Evolutionary conservation across 2,888 invertebrate species (phyloP).

Genomic region (Gasteruption jaculator): DNA sequence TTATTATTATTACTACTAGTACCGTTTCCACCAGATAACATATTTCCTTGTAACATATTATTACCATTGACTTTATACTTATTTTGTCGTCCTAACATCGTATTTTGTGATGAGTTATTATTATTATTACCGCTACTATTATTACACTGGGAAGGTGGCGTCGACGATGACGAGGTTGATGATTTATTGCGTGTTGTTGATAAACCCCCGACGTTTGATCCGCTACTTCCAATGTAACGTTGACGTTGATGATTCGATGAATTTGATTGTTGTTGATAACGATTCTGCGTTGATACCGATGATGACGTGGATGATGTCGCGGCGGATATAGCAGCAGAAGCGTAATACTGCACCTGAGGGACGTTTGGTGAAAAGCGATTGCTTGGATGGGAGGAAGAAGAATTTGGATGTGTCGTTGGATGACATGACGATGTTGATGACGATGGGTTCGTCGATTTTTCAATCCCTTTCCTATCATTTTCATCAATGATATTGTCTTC

Average conservation of each 20-base stretch:
- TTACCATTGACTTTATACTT: slow-evolving; percentile 45
- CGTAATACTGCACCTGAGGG: slow-evolving; percentile 46
- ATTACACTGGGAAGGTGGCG: slow-evolving; percentile 31
- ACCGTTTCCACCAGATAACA: slow-evolving; percentile 29
- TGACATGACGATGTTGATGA: slow-evolving; percentile 40
- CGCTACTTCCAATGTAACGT: too few species aligned
- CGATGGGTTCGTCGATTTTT: slow-evolving; percentile 37
- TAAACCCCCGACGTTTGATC: too few species aligned
- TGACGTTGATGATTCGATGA: slow-evolving; percentile 31
- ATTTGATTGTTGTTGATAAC: slow-evolving; percentile 31
- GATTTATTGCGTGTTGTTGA: slow-evolving; percentile 32
- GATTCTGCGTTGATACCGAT: slow-evolving; percentile 27
- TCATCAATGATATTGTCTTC: background rate
- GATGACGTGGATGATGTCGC: slow-evolving; percentile 24
- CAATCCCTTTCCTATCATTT: slow-evolving; percentile 9
- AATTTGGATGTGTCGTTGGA: slow-evolving; percentile 43
- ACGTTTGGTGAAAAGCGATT: slow-evolving; percentile 44
- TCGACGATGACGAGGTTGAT: slow-evolving; percentile 22
- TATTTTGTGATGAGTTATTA: slow-evolving; percentile 26
- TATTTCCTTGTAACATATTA: too few species aligned
- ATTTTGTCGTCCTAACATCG: slow-evolving; percentile 31
- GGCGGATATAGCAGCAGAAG: slow-evolving; percentile 25
- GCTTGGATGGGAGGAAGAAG: too few species aligned
- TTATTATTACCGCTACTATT: slow-evolving; percentile 18
- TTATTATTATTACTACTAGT: too few species aligned